Conservation (phyloP, 2,888 invertebrate species). For the Eudasyphora cyanicolor region DNA sequence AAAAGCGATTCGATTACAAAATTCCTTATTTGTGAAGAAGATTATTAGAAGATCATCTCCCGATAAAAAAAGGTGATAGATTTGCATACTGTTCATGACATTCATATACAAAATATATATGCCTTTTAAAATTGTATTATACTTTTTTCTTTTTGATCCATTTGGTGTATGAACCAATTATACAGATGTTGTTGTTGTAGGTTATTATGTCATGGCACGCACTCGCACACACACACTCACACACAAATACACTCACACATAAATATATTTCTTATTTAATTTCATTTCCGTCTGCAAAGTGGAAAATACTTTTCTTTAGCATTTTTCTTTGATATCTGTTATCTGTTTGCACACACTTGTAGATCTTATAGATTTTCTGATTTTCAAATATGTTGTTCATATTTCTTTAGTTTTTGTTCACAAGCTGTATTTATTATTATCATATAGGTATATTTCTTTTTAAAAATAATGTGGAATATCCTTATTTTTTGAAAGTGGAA, state of each 20-base stretch:
- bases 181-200: conserved; percentile 15
- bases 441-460: conserved; percentile 29
- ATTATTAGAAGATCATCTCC: conserved; percentile 59
- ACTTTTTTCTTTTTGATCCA: conserved; percentile 27
- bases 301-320: conserved; percentile 5
- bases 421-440: conserved; percentile 30
- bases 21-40: conserved; percentile 78
- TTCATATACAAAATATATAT: not conserved
- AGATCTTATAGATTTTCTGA: not conserved
- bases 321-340: conserved; percentile 1
- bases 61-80: no score
- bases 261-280: conserved; percentile 5
- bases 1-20: conserved; percentile 78
- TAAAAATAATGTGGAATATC: conserved; percentile 59
- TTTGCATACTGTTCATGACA: not conserved
- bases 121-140: conserved; percentile 42
- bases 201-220: conserved; percentile 38
- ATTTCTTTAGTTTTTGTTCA: not conserved
- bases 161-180: not conserved
- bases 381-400: conserved; percentile 22
- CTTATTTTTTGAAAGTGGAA: conserved; percentile 44
- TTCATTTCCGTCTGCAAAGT: not conserved
- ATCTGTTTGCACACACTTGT: not conserved
- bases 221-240: conserved; percentile 55
- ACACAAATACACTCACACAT: conserved; percentile 40